Evolutionary conservation across 2,113 vertebrate species (phyloP).

Genomic region (Marmota monax): DNA sequence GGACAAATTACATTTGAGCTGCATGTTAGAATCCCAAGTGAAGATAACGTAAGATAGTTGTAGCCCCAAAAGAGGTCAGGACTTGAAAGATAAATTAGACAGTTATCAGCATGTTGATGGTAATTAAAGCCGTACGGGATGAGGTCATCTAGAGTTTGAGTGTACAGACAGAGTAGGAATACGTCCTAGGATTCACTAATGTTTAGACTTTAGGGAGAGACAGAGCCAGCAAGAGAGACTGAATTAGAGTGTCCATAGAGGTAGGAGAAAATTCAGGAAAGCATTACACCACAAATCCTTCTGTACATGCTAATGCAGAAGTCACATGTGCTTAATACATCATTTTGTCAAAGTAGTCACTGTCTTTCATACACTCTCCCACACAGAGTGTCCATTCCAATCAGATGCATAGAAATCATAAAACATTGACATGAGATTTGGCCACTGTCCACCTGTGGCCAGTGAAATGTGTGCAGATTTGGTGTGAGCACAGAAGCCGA

Average conservation of each 20-base stretch:
- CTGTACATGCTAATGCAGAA: neutral
- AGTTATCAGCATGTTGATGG: conserved; percentile 42
- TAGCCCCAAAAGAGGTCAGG: conserved; percentile 38
- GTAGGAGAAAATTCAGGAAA: neutral
- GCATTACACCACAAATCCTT: neutral
- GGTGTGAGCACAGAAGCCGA: neutral
- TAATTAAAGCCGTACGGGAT: conserved; percentile 53
- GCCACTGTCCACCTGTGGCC: neutral
- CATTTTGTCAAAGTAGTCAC: neutral
- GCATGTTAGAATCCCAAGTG: conserved; percentile 17
- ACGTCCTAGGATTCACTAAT: neutral
- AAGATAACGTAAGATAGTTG: conserved; percentile 54
- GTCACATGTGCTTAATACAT: neutral
- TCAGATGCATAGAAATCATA: neutral
- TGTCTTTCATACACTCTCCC: neutral
- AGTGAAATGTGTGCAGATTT: neutral
- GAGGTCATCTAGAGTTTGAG: conserved; percentile 66
- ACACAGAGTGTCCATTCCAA: neutral
- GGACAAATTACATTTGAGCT: neutral
- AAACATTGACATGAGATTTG: neutral
- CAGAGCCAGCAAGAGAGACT: neutral
- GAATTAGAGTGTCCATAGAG: neutral
- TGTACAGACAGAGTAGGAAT: neutral
- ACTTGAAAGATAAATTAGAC: conserved; percentile 66
- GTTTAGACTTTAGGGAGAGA: neutral